Evolutionary conservation across 2,797 vertebrate species (phyloP), one percentile per base, ranked within the genome.

Genomic region (Phalloptychus januarius): DNA sequence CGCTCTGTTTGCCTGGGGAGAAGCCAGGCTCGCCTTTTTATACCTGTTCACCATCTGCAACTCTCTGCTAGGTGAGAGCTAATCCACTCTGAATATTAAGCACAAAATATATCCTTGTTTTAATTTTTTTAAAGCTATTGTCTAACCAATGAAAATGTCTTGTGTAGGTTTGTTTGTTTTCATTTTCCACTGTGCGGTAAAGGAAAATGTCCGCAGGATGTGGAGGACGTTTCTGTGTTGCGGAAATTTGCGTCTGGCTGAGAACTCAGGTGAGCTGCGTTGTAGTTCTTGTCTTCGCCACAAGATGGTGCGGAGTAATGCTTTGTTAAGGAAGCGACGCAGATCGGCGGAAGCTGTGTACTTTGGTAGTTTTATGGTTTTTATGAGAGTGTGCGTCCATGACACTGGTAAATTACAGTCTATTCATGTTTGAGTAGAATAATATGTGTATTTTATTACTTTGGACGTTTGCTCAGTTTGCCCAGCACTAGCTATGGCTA

Each of bases 11-110:
- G 97, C 97, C 50, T 98, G 97, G 96, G 97, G 96, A 1, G 96
- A 96, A 0, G 95, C 97, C 73, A 96, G 96, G 79, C 74, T 97
- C 67, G 92, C 96, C 5, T 98, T 99, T 79, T 95, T 95, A 80
- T 99, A 98, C 91, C 96, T 99, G 50, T 99, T 99, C 84, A 90
- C 97, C 67, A 97, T 99, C 84, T 97, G 97, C 82, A 99, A 99
- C 93, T 96, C 96, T 33, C 94, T 99, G 69, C 98, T 98, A 94
- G 98, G 98, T 99, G 86, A 94, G 91, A 58, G 31, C 0, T n/a
- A 63, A 28, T 63, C 18, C 4, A 15, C 50, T 65, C 33, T 20
- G 23, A 38, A 31, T 65, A 1, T 38, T 48, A 48, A 70, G 33
- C 16, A 48, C 4, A 40, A 38, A n/a, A 58, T 15, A 15, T 23